Base-by-base conservation (phyloP, 2,797 vertebrate genomes). In the Chelon auratus region DNA sequence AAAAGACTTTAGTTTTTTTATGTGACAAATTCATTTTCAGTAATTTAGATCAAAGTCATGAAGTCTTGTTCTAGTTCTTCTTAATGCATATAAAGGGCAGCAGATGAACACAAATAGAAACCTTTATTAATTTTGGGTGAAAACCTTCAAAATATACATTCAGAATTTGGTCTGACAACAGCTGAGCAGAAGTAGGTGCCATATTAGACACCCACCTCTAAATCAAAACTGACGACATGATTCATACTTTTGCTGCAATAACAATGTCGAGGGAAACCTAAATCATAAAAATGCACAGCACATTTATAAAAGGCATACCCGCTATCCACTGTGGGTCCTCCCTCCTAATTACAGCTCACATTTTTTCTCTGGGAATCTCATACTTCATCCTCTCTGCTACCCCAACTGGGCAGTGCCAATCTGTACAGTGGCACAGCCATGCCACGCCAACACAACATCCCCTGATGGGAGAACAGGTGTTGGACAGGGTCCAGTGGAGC, bases 391-490 rank as follows among this genome's bases (percentile, higher is more conserved):
- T 93, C 92, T 90, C 82, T 47, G 57, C 91, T 89, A 81, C 87
- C 89, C 94, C 95, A 94, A 95, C 94, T 86, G 91, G 83, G 91
- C 88, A 92, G 89, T 91, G 86, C 86, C 89, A 91, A 87, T 91
- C 90, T 91, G 90, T 90, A 81, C 81, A 77, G 86, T 91, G 88
- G 85, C 86, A 87, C 77, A 81, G 83, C 90, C 91, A 81, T 53
- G 83, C 89, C 89, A 91, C 69, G 83, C 81, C 87, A 93, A 89
- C 89, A 85, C 91, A 90, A 89, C 89, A 79, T 92, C 90, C 87
- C 89, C 93, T 93, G 93, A 94, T 94, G 93, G 92, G 91, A 93
- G 92, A 93, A 94, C 94, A 92, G 93, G 94, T 93, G 91, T 93
- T 94, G 93, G 93, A 94, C 91, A 88, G 80, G 83, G 89, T 94